These are phyloP conservation scores for Columbina picui DNA, from an alignment of 2,113 vertebrate species.

Conservation along the genomic window DNA sequence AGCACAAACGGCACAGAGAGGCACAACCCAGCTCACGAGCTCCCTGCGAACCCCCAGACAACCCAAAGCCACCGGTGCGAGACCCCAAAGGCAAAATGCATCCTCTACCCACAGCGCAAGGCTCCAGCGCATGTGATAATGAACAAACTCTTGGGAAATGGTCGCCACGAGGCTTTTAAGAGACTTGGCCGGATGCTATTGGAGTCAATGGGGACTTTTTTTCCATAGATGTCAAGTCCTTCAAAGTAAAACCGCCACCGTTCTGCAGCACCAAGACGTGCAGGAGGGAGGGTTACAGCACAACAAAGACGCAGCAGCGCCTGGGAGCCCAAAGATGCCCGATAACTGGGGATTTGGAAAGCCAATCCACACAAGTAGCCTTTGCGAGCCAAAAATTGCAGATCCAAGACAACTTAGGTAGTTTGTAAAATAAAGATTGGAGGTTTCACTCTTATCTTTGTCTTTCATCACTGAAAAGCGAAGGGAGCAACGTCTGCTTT, in stretches of 20 bases:
- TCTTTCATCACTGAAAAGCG: background rate
- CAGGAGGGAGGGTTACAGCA: background rate
- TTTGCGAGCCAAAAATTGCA: background rate
- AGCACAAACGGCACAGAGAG: background rate
- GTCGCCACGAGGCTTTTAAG: background rate
- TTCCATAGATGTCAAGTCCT: background rate
- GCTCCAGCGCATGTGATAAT: background rate
- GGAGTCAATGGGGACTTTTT: background rate
- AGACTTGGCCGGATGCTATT: background rate
- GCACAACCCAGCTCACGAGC: background rate
- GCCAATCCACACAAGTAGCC: background rate
- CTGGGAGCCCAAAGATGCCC: background rate
- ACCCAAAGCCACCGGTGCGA: background rate
- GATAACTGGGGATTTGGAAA: rapidly evolving
- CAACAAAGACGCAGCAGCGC: rapidly evolving
- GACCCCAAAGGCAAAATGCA: background rate
- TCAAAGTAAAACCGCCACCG: background rate
- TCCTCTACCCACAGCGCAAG: background rate
- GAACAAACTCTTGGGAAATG: background rate
- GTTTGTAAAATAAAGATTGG: background rate
- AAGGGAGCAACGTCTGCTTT: background rate
- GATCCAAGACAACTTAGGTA: background rate
- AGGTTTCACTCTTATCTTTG: background rate
- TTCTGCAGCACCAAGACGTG: background rate
- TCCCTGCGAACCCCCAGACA: background rate